Percentiles rank a stretch among this genome's conserved stretches.
Evolutionary conservation across 2,113 vertebrate genomes (phyloP).

Genomic region (Chlorodrepanis virens): DNA sequence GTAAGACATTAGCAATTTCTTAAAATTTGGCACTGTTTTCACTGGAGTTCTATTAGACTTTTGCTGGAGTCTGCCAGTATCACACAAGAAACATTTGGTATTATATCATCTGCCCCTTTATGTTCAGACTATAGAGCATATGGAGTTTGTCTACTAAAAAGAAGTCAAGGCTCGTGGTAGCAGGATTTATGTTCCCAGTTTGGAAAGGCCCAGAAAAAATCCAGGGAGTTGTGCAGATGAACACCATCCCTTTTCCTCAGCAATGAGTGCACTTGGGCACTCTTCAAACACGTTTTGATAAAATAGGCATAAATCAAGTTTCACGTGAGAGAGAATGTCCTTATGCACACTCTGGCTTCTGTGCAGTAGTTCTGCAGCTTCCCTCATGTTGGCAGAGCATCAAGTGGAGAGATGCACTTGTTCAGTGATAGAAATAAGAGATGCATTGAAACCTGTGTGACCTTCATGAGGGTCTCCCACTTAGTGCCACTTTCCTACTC

Average conservation of each 20-base stretch:
- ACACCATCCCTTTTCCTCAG: not conserved
- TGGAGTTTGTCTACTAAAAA: not conserved
- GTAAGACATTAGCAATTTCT: not conserved
- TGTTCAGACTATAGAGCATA: not conserved
- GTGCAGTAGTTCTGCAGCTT: not conserved
- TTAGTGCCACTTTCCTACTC: not conserved
- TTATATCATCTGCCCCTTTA: not conserved
- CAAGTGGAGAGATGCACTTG: not conserved
- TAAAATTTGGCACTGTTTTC: not conserved
- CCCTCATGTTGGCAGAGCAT: not conserved
- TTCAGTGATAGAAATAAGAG: not conserved
- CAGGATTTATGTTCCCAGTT: not conserved
- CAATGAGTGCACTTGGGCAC: not conserved
- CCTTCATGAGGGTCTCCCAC: not conserved
- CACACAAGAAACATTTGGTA: not conserved
- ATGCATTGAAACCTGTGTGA: not conserved
- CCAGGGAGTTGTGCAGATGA: not conserved
- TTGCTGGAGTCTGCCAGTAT: not conserved
- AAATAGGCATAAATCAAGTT: not conserved
- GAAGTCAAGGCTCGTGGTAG: not conserved
- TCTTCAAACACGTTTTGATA: not conserved
- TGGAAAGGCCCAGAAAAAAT: not conserved
- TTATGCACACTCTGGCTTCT: not conserved
- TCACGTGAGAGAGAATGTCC: not conserved
- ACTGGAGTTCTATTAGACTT: not conserved